phyloP scores from a whole-genome alignment of 2,888 invertebrate genomes.

The Drosophila leonis region DNA sequence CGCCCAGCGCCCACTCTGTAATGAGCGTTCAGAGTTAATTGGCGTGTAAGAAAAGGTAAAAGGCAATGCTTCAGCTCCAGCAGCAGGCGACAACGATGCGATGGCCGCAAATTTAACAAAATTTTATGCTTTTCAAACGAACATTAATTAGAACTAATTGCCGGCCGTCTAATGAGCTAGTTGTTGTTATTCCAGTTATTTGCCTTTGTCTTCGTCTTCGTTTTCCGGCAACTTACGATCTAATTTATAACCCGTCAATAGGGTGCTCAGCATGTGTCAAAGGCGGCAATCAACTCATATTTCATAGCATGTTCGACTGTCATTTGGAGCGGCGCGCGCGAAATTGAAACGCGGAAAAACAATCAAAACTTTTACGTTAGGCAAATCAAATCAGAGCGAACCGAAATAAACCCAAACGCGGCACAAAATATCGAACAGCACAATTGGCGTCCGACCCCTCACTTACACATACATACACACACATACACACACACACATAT shows the following conservation, averaged over 20 bases:
- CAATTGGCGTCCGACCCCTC: slow-evolving; percentile 27
- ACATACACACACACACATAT: not conserved
- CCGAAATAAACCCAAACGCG: slow-evolving; percentile 20
- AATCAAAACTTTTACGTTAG: slow-evolving; percentile 71
- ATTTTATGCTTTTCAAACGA: slow-evolving; percentile 67
- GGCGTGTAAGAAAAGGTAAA: slow-evolving; percentile 73
- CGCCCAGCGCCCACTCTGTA: slow-evolving; percentile 59
- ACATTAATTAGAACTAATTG: slow-evolving; percentile 79
- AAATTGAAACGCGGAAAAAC: slow-evolving; percentile 77
- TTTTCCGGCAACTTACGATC: slow-evolving; percentile 18
- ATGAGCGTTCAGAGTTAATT: slow-evolving; percentile 81
- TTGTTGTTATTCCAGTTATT: slow-evolving; percentile 17
- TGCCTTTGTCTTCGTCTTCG: not conserved
- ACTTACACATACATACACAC: slow-evolving; percentile 20
- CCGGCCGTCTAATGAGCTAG: slow-evolving; percentile 67
- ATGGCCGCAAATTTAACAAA: slow-evolving; percentile 64
- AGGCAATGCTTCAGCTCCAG: slow-evolving; percentile 24
- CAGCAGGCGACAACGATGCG: slow-evolving; percentile 10
- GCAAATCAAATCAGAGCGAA: slow-evolving; percentile 26
- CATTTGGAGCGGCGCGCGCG: slow-evolving; percentile 55
- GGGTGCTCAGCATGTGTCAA: slow-evolving; percentile 31
- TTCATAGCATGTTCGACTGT: slow-evolving; percentile 74
- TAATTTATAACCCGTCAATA: slow-evolving; percentile 60
- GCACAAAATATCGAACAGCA: slow-evolving; percentile 41
- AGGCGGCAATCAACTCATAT: slow-evolving; percentile 74